Base-by-base conservation (phyloP, 2,113 vertebrate genomes). In the Trogon surrucura region DNA sequence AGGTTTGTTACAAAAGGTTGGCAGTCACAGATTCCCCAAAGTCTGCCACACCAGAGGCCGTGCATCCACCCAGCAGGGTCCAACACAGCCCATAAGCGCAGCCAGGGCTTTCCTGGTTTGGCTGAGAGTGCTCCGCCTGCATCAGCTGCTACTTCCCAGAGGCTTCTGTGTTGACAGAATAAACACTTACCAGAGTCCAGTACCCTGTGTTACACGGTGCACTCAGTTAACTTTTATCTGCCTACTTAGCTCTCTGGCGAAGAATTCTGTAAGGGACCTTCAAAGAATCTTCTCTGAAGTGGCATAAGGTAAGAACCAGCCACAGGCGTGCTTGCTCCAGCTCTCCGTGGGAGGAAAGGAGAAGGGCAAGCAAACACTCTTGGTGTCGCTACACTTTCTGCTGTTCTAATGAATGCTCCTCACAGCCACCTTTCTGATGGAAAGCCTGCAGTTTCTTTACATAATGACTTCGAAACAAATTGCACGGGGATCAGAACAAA, bases 401-500 rank as follows among this genome's bases (percentile, higher is more conserved):
- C 79, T 61, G 20, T 17, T 90, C 75, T 84, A 94, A 86, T 88
- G 75, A 95, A 70, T 2, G 4, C 30, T 90, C 60, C 75, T 88
- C 87, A 47, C 45, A 80, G 81, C 22, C 0, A 2, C 80, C 80
- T 90, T 93, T 80, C 90, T 75, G 92, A 81, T 0, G 1, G 80
- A 86, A 92, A 90, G 75, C 90, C 88, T 84, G 88, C 44, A 81
- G 93, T 74, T 84, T 93, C 95, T 94, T 93, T 93, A 94, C 83
- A 90, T 90, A 93, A 93, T 41, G 88, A 88, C 85, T 96, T 94
- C 80, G 81, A 77, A 94, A 80, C 80, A 91, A 92, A 84, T 86
- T 74, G 82, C 72, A 88, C 13, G 22, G 83, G 92, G 85, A 94
- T 81, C 77, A 91, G 85, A 91, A 90, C 64, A 94, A 72, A 94